Conservation (phyloP, 2,113 vertebrate genomes). For the Strix uralensis region DNA sequence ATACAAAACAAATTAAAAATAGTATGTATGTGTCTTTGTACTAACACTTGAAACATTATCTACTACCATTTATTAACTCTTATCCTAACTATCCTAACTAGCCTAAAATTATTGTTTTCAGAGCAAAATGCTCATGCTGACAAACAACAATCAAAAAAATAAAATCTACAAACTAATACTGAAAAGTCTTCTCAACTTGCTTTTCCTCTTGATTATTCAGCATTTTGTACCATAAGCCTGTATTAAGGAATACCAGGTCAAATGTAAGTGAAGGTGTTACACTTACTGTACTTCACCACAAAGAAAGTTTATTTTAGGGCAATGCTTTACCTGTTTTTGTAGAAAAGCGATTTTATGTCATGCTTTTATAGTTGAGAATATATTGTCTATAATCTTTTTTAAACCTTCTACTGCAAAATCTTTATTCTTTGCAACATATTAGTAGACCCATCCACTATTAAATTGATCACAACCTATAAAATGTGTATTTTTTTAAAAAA, state of each 20-base stretch:
- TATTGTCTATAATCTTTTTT: not conserved
- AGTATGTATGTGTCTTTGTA: not conserved
- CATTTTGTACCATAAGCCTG: not conserved
- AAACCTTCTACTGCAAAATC: not conserved
- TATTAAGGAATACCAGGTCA: not conserved
- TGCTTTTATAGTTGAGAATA: not conserved
- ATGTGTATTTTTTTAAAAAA: fast-evolving
- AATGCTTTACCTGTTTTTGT: not conserved
- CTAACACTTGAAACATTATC: not conserved
- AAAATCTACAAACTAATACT: not conserved
- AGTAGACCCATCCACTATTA: not conserved
- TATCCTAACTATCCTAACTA: not conserved
- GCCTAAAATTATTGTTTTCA: not conserved
- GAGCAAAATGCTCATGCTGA: not conserved
- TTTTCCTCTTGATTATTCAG: not conserved
- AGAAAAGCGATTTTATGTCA: not conserved
- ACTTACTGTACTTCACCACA: not conserved
- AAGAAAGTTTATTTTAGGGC: not conserved
- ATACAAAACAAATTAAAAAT: not conserved
- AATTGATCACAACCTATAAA: not conserved
- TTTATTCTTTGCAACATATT: not conserved
- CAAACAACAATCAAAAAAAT: not conserved
- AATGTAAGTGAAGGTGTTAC: not conserved
- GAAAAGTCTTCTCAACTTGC: not conserved
- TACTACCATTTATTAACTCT: not conserved